Evolutionary conservation across 2,888 invertebrate genomes (phyloP), one percentile per base, ranked within the genome.

Genomic region (Chymomyza procnemis): DNA sequence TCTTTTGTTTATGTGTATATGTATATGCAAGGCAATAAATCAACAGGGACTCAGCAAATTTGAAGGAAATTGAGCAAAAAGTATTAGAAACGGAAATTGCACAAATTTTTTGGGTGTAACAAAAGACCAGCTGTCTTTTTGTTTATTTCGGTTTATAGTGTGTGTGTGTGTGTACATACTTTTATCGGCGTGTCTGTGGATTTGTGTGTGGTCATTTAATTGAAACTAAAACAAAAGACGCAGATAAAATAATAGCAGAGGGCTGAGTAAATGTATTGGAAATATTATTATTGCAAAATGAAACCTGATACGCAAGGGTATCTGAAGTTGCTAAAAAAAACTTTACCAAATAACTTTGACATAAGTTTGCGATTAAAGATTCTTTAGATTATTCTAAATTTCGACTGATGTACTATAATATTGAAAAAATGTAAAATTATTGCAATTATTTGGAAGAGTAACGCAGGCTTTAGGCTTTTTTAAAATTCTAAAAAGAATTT

Each of bases 41-140:
- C 76, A 76, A 76, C 77, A 69, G 58, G 30, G 41, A 21, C 41
- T 55, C 16, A 19, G 60, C 26, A 41, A 4, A 50, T 26, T 19
- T 34, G 30, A 22, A 34, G 81, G 83, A 82, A 82, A 82, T 85
- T 82, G 85, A 82, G 75, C 81, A 82, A 82, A 82, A 82, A 82
- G 81, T 82, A 82, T 82, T 82, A 85, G 81, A 85, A 82, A 85
- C 78, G 85, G 81, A 85, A 82, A 82, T 82, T 82, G 85, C 85
- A 82, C 85, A 85, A 78, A 82, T 80, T 82, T 76, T 75, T 54
- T 14, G 21, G 34, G 34, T 9, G 34, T 12, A 41, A 41, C 34
- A 41, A 41, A 41, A 50, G 19, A 50, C 16, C 50, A 50, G 19
- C 50, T 50, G 50, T 50, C 34, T 41, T 12, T 41, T 41, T 12